Evolutionary conservation across 2,113 vertebrate genomes (phyloP).

Genomic region (Heterocephalus glaber): DNA sequence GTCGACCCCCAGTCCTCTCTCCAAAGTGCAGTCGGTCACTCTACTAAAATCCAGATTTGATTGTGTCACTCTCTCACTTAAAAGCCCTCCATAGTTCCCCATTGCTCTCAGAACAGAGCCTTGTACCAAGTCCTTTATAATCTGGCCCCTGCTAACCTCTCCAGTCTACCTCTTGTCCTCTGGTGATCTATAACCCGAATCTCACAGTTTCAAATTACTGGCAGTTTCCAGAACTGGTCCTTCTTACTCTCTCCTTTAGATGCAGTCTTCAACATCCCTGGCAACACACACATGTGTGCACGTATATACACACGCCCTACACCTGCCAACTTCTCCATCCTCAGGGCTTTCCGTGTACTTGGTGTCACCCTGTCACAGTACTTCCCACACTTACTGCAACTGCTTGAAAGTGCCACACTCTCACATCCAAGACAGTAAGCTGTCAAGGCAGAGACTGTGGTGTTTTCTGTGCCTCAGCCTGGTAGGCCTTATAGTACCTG

Average conservation of each 20-base stretch:
- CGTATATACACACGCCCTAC: no score
- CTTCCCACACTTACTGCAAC: not conserved
- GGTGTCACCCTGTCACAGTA: not conserved
- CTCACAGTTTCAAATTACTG: not conserved
- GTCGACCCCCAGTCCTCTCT: not conserved
- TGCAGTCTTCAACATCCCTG: not conserved
- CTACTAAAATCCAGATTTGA: slow-evolving; percentile 8
- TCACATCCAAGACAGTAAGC: not conserved
- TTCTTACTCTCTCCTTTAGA: not conserved
- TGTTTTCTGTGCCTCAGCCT: not conserved
- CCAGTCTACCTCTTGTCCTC: not conserved
- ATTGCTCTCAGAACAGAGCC: not conserved
- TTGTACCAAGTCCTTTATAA: not conserved
- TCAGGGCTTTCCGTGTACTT: not conserved
- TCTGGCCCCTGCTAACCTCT: not conserved
- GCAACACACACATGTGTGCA: no score
- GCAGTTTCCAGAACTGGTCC: not conserved
- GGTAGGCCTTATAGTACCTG: not conserved
- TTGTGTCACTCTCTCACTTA: not conserved
- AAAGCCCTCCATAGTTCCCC: not conserved
- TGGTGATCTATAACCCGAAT: not conserved
- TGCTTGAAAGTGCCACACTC: not conserved
- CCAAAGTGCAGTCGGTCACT: not conserved
- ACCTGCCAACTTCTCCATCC: not conserved
- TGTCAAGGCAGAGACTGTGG: not conserved